phyloP scores from a whole-genome alignment of 2,113 vertebrate species.

The Trematomus loennbergii region DNA sequence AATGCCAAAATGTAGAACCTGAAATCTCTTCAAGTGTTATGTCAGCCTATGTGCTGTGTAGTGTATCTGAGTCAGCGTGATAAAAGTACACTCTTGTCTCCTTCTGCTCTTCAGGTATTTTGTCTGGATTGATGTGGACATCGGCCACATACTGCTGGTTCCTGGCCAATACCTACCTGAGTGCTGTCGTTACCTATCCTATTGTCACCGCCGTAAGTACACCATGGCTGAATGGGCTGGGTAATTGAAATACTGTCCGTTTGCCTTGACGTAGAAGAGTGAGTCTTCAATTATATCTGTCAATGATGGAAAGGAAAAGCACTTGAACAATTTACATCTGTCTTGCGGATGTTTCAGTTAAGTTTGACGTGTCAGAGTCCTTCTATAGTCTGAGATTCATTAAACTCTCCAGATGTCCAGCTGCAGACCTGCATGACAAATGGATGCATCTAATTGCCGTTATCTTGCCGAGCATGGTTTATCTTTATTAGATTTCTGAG shows the following conservation, averaged over 20 bases:
- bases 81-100: neutral
- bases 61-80: neutral
- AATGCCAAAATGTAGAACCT: neutral
- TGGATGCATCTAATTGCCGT: neutral
- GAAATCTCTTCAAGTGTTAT: no score
- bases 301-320: no score
- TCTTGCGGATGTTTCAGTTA: neutral
- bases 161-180: slow-evolving; percentile 89
- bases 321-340: no score
- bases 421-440: neutral
- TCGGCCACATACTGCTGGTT: slow-evolving; percentile 90
- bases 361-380: neutral
- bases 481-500: neutral
- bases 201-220: slow-evolving; percentile 90
- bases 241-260: neutral
- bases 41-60: neutral
- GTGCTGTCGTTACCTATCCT: slow-evolving; percentile 89
- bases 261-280: no score
- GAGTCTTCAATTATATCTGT: no score
- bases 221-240: neutral
- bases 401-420: neutral
- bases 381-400: neutral
- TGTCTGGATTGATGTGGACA: slow-evolving; percentile 90
- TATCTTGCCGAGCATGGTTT: neutral
- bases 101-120: slow-evolving; percentile 80